Evolutionary conservation across 2,797 vertebrate species (phyloP).

Genomic region (Heterohyrax brucei): DNA sequence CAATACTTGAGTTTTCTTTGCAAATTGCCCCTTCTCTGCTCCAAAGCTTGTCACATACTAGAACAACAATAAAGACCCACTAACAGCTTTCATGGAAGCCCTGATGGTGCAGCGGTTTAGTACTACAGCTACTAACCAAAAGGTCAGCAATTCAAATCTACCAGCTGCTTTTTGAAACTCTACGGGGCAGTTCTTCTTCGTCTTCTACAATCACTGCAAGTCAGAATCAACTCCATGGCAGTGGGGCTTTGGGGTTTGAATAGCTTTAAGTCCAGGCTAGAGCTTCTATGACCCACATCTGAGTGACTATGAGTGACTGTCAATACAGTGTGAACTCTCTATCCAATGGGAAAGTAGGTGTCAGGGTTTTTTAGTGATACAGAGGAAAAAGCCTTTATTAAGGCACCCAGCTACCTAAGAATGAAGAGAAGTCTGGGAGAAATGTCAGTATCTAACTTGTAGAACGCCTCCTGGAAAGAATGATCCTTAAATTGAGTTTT

Average conservation of each 20-base stretch:
- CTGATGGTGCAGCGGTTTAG: too few species aligned
- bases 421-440: not conserved
- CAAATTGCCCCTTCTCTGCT: not conserved
- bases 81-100: not conserved
- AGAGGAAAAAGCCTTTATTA: not conserved
- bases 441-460: not conserved
- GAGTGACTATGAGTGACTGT: not conserved
- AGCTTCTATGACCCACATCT: not conserved
- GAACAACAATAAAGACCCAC: not conserved
- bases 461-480: not conserved
- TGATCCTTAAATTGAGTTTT: slow-evolving; percentile 8
- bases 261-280: not conserved
- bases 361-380: not conserved
- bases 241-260: not conserved
- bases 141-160: too few species aligned
- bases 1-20: not conserved
- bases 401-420: not conserved
- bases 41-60: not conserved
- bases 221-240: too few species aligned
- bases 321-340: not conserved
- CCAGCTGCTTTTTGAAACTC: too few species aligned
- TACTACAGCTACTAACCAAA: too few species aligned
- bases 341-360: not conserved
- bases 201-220: too few species aligned
- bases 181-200: too few species aligned